Evolutionary conservation across 2,888 invertebrate species (phyloP), one percentile per base, ranked within the genome.

Genomic region (Ommatoiulus sabulosus): DNA sequence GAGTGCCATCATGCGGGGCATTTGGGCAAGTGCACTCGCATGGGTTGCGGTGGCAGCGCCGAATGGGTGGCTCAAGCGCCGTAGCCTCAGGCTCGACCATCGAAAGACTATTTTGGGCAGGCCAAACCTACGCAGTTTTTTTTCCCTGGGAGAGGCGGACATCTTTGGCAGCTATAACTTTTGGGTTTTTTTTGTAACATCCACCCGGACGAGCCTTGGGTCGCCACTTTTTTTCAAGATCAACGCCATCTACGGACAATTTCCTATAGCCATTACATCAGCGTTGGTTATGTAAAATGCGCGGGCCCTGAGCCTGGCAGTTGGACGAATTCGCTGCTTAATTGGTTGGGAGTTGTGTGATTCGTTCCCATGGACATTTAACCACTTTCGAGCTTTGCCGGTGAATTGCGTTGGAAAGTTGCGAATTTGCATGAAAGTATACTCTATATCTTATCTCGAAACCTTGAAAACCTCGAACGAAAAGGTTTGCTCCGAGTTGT

Each of bases 261-360:
- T 52, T 52, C 15, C 52, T 1, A 48, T 12, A 52, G 3, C 7
- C 52, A 52, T 52, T 52, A 17, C 52, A 52, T 52, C 52, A 52
- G 52, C 12, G 52, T 15, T 52, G 4, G 17, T 52, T 52, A 52
- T 52, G 52, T 15, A 52, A 15, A 52, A 12, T 52, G 52, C 35
- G 35, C 35, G 35, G 35, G 35, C 35, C 35, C 35, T 35, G 35
- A 35, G 35, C 35, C 35, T 35, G 12, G 52, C 52, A 15, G 4
- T 52, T 3, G 52, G 52, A 52, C 17, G 52, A 52, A 52, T 52
- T 48, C 48, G 48, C 48, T 1, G 6, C 48, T 48, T 80, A 80
- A 80, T 80, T 80, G 80, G 15, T 80, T 80, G 80, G 80, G 80
- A 35, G 80, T 80, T 80, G 15, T 80, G 15, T 35, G 80, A 80